phyloP scores from a whole-genome alignment of 2,113 vertebrate species.

The Chloropsis cyanopogon region DNA sequence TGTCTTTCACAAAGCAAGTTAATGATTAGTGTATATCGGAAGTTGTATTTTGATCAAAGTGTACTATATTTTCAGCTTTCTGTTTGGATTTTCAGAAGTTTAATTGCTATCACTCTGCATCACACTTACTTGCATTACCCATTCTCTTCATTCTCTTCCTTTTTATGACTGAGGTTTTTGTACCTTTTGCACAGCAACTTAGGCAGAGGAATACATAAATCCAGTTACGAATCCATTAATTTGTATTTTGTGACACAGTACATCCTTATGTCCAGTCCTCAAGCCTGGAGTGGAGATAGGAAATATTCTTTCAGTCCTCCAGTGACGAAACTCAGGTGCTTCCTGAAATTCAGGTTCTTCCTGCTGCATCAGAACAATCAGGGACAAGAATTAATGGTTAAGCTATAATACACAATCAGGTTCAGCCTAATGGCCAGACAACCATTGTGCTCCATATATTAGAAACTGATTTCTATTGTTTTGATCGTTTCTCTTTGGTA shows the following conservation, averaged over 20 bases:
- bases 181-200: not conserved
- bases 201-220: not conserved
- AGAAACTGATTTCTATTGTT: not conserved
- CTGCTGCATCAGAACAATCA: not conserved
- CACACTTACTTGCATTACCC: not conserved
- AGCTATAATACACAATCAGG: not conserved
- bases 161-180: not conserved
- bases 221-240: not conserved
- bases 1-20: not conserved
- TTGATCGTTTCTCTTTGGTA: not conserved
- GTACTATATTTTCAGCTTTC: not conserved
- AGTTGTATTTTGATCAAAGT: slow-evolving; percentile 12
- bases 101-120: not conserved
- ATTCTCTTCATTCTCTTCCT: not conserved
- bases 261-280: not conserved
- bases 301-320: not conserved
- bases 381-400: not conserved
- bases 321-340: not conserved
- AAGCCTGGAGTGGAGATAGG: not conserved
- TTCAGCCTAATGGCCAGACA: not conserved
- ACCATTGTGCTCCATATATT: not conserved
- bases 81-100: not conserved
- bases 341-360: not conserved
- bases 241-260: not conserved
- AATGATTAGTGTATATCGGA: not conserved